Base-by-base conservation (phyloP, 2,797 vertebrate species). In the Acomys russatus region DNA sequence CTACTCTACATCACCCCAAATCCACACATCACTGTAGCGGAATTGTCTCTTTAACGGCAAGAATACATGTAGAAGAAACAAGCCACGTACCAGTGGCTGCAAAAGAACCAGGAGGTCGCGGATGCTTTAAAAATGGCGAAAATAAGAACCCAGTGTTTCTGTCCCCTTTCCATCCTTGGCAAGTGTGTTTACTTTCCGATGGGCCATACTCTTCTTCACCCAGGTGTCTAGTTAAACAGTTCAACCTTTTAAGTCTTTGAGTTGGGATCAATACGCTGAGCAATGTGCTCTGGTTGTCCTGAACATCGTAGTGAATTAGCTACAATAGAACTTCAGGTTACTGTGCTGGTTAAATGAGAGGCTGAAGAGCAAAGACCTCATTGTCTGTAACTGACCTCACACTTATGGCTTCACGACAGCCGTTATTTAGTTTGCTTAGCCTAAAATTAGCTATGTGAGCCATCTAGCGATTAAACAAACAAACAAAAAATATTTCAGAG, bases 351-450 rank as follows among this genome's bases (percentile, higher is more conserved):
- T 59, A 25, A 80, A 23, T 51, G 63, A 61, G 54, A 92, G n/a
- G 49, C 66, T 79, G 71, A 63, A 85, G 35, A 49, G 61, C 17
- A 56, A 68, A 83, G 33, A 76, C 12, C 23, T 28, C 63, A 28
- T 1, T 64, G 23, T 44, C 44, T n/a, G n/a, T 59, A 64, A 92
- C 38, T 74, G 33, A 49, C 51, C 44, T 86, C 88, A 77, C 30
- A 25, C 7, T 44, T 56, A 83, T 63, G 56, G 59, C 25, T 92
- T 89, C 89, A 35, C 64, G 76, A 87, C 92, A 80, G 22, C 79
- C 91, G 92, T 84, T 33, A 77, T 92, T 92, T 82, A 56, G 76
- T 86, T 92, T 94, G 66, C 80, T 83, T 8, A 7, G 49, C 66
- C 82, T 30, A 63, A 82, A 91, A 92, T 91, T 88, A 94, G 78